These are phyloP conservation scores for Argopecten irradians DNA, from an alignment of 1,140 invertebrate species.

Conservation along the genomic window DNA sequence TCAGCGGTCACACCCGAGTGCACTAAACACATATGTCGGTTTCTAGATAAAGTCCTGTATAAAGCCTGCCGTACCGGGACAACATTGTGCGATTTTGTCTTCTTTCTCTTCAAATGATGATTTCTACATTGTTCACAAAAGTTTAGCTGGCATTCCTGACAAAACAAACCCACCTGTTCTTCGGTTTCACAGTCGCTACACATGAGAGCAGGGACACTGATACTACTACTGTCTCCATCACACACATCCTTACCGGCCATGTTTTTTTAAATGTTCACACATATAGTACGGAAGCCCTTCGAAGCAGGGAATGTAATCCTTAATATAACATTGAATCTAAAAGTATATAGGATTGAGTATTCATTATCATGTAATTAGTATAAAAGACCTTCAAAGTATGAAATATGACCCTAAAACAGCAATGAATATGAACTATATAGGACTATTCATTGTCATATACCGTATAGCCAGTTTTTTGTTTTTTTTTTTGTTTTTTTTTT, in stretches of 20 bases:
- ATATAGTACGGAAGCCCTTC: background rate
- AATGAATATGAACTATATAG: too few species aligned
- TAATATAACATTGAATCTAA: too few species aligned
- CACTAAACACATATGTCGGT: background rate
- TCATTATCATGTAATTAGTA: too few species aligned
- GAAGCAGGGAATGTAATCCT: too few species aligned
- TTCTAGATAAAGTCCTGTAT: background rate
- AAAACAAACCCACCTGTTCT: background rate
- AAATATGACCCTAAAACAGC: too few species aligned
- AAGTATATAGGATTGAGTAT: too few species aligned
- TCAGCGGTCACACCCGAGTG: background rate
- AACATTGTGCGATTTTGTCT: background rate
- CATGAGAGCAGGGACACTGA: background rate
- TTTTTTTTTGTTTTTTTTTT: too few species aligned
- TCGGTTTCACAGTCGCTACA: background rate
- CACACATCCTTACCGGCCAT: background rate
- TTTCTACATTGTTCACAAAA: background rate
- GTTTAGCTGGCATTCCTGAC: background rate
- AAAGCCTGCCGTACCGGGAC: background rate
- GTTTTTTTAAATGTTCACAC: background rate
- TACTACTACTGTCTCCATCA: background rate
- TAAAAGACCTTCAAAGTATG: too few species aligned
- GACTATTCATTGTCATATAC: too few species aligned
- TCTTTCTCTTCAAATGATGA: constrained; percentile 1
- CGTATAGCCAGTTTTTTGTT: too few species aligned